Base-by-base conservation (phyloP, 2,797 vertebrate genomes). In the Notolepis coatsorum region DNA sequence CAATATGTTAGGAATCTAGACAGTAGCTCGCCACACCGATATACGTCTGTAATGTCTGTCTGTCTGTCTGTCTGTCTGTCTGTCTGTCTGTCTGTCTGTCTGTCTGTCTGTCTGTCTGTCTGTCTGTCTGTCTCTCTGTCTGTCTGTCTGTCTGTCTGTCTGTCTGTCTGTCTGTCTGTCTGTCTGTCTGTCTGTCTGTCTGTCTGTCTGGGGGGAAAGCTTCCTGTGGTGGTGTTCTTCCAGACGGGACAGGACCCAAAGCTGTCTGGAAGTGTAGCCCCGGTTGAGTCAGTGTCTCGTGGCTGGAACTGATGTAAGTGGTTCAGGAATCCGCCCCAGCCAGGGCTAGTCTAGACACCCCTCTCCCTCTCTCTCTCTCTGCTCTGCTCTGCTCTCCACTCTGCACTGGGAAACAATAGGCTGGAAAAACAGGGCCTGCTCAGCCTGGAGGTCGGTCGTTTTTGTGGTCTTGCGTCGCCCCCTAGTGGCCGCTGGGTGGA, bases 271-370 rank as follows among this genome's bases (percentile, higher is more conserved):
- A 17, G 21, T 43, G 70, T 67, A 39, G 38, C 63, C 68, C 63
- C 45, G 35, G 63, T 84, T n/a, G 84, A 86, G 65, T 84, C 81
- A 79, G 67, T 68, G 79, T 80, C 79, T 79, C 43, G 41, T 65
- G 65, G 59, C 41, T n/a, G n/a, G 61, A 71, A 59, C 65, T 86
- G 84, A 84, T 78, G 79, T 76, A 80, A 84, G 31, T 43, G 52
- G 31, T 48, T n/a, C 66, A 79, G 68, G 81, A 84, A 81, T 82
- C 75, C 71, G 60, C 64, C 61, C 56, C 68, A 77, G 63, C 58
- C 61, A 71, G 54, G 13, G 38, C 27, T n/a, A 25, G 61, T 60
- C 56, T 53, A 71, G 71, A 71, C 77, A 6, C 9, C 37, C 54
- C 49, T 70, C 42, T 56, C 54, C n/a, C n/a, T n/a, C n/a, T n/a